Percentiles rank a stretch among this genome's conserved stretches.
Conservation (phyloP, 2,113 vertebrate genomes). For the Coreoperca whiteheadi region DNA sequence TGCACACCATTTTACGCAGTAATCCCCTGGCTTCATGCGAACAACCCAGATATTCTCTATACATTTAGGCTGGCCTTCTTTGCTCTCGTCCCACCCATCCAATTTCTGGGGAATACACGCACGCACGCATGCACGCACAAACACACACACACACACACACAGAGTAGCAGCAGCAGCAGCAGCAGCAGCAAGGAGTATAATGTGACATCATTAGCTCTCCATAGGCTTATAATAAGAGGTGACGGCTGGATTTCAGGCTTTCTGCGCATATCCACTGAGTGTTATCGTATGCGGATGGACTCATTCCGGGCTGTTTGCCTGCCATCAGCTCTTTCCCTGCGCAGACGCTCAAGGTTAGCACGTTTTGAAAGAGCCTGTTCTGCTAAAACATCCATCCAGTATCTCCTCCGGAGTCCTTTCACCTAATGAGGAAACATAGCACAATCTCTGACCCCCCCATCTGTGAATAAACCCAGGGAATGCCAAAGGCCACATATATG, state of each 20-base stretch:
- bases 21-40: slow-evolving; percentile 64
- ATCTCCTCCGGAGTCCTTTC: slow-evolving; percentile 30
- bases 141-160: neutral
- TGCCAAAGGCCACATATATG: slow-evolving; percentile 39
- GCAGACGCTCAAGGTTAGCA: slow-evolving; percentile 80
- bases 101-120: slow-evolving; percentile 38
- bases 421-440: slow-evolving; percentile 34
- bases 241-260: slow-evolving; percentile 73
- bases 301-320: slow-evolving; percentile 59
- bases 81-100: slow-evolving; percentile 69
- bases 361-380: slow-evolving; percentile 60
- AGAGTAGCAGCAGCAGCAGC: neutral
- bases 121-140: neutral
- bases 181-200: slow-evolving; percentile 53
- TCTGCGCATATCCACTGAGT: slow-evolving; percentile 77
- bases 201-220: slow-evolving; percentile 81
- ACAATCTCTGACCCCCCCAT: slow-evolving; percentile 29
- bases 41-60: slow-evolving; percentile 56
- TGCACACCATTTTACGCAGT: slow-evolving; percentile 79
- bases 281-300: slow-evolving; percentile 76
- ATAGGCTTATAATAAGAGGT: slow-evolving; percentile 70
- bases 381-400: slow-evolving; percentile 44
- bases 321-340: slow-evolving; percentile 63
- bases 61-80: slow-evolving; percentile 64
- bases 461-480: slow-evolving; percentile 33